Percentiles rank a stretch among this genome's conserved stretches.
These are phyloP conservation scores for Hypomecis punctinalis DNA, from an alignment of 2,888 invertebrate genomes.

Conservation along the genomic window DNA sequence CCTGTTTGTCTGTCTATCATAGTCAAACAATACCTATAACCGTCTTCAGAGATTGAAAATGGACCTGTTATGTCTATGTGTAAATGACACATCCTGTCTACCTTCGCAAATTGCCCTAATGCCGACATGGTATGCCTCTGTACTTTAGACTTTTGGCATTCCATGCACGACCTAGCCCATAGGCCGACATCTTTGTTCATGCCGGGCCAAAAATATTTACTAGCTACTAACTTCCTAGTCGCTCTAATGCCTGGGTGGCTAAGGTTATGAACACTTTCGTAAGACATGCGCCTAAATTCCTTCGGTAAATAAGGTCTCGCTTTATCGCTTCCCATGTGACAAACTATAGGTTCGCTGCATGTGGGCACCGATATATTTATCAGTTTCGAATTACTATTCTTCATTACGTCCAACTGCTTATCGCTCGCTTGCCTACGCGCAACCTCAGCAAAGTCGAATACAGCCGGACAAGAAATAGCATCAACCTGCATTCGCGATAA, in stretches of 20 bases:
- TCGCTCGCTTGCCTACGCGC: not conserved
- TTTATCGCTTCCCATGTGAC: not conserved
- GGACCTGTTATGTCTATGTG: no score
- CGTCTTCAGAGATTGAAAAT: no score
- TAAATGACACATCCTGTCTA: no score
- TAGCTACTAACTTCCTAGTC: slow-evolving; percentile 11
- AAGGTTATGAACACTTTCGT: slow-evolving; percentile 8
- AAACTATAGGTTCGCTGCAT: slow-evolving; percentile 4
- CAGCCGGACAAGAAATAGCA: not conserved
- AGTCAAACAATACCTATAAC: no score
- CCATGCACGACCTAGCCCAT: slow-evolving; percentile 18
- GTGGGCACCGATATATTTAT: not conserved
- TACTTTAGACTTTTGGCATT: no score
- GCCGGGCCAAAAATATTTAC: slow-evolving; percentile 17
- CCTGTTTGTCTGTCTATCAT: no score
- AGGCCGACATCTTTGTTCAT: slow-evolving; percentile 12
- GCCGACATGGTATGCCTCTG: no score
- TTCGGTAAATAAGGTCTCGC: slow-evolving; percentile 1
- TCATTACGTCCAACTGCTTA: not conserved
- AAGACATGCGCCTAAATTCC: slow-evolving; percentile 1
- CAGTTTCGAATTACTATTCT: slow-evolving; percentile 1
- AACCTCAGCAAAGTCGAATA: not conserved
- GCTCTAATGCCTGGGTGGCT: slow-evolving; percentile 13
- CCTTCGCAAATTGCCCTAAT: no score
- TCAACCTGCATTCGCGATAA: not conserved